Conservation (phyloP, 2,113 vertebrate genomes). For the Equus quagga region DNA sequence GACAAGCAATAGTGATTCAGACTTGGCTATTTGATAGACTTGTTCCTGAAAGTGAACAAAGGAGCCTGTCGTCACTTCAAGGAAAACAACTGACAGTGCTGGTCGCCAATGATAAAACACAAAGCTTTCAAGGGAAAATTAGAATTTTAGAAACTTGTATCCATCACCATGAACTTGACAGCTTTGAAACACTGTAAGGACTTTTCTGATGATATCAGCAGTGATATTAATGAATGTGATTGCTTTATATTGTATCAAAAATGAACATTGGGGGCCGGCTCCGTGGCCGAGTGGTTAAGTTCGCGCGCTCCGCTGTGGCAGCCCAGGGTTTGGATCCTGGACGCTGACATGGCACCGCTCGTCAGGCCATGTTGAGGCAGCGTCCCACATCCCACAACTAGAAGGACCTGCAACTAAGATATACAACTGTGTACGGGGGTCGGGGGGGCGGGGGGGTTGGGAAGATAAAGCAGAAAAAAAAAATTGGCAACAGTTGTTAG, state of each 20-base stretch:
- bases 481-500: too few species aligned
- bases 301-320: too few species aligned
- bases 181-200: background rate
- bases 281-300: too few species aligned
- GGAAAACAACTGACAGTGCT: background rate
- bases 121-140: constrained; percentile 3
- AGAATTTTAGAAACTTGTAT: background rate
- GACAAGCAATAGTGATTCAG: background rate
- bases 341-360: too few species aligned
- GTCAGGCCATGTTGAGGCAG: too few species aligned
- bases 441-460: too few species aligned
- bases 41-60: constrained; percentile 1
- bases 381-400: too few species aligned
- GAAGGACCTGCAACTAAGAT: too few species aligned
- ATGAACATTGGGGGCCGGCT: background rate
- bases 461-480: too few species aligned
- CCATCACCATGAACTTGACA: background rate
- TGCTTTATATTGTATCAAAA: background rate
- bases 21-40: background rate
- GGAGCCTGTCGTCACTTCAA: background rate
- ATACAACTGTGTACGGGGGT: too few species aligned
- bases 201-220: background rate
- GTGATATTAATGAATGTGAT: background rate
- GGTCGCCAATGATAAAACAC: background rate
- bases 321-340: too few species aligned